Base-by-base conservation (phyloP, 2,797 vertebrate species). In the Tokudaia tokunoshimensis region DNA sequence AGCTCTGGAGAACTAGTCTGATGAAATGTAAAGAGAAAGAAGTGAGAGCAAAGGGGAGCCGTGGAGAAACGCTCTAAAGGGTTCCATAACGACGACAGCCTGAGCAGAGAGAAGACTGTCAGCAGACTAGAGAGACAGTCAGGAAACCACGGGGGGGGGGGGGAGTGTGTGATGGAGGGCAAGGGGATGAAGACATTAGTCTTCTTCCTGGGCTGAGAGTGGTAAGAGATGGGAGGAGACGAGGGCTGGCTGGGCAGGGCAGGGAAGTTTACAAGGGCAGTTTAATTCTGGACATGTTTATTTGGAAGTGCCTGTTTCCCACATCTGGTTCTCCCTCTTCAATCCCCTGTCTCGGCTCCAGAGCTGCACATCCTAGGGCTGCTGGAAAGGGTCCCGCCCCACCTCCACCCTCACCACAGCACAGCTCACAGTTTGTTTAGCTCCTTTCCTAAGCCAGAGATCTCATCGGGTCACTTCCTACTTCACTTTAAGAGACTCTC, bases 401-500 rank as follows among this genome's bases (percentile, higher is more conserved):
- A 50, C 44, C 44, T 82, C 74, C 0, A 59, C 41, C 41, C n/a
- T 75, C n/a, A 50, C 22, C 37, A 57, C 1, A 81, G 34, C 14
- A 17, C n/a, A 80, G 72, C 14, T 26, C 59, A 37, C 44, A 63
- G 15, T 31, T n/a, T 89, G 72, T 65, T 89, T 76, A 65, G 31
- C 67, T 94, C 65, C 57, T 83, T 93, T 97, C 65, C 67, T 97
- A 78, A 93, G 79, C 78, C 34, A 92, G n/a, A 92, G 91, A 95
- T 76, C 91, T 84, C 78, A 93, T 75, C 31, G 82, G 95, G 92
- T 89, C 86, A 89, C 63, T 97, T 96, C 63, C 55, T 29, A 93
- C 74, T 96, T 94, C 86, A 96, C 80, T 95, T 95, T 67, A 91
- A 96, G 57, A 94, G 74, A 84, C 50, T 97, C 92, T 86, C 92